A percentile compares a stretch with the other conserved stretches of the same genome.
Evolutionary conservation across 2,888 invertebrate genomes (phyloP).

Genomic region (Acleris holmiana): DNA sequence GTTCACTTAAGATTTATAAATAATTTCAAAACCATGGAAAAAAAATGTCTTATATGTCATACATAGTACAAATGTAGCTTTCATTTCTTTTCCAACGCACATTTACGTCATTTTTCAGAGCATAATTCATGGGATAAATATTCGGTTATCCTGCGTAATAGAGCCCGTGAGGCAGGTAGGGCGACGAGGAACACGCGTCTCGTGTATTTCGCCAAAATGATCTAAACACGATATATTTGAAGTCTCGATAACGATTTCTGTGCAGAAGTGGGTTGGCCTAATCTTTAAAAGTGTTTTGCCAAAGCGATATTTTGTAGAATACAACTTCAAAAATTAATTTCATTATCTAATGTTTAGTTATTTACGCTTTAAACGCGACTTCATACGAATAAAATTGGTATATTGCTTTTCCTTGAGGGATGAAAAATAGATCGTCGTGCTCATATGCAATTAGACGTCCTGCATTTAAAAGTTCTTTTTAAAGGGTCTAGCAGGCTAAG

Average conservation of each 20-base stretch:
- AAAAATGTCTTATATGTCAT: no score
- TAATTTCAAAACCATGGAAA: no score
- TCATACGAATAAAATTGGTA: no score
- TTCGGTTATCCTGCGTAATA: constrained; percentile 44
- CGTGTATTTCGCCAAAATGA: constrained; percentile 55
- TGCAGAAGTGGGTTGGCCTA: constrained; percentile 54
- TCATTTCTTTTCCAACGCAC: constrained; percentile 19
- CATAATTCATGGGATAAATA: constrained; percentile 47
- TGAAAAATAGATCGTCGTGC: no score
- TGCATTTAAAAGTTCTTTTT: no score
- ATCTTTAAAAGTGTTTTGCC: constrained; percentile 62
- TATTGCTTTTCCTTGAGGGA: no score
- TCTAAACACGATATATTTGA: constrained; percentile 56
- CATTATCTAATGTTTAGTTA: neutral
- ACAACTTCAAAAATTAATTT: constrained; percentile 48
- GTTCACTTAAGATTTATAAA: constrained; percentile 4
- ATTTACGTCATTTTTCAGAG: constrained; percentile 36
- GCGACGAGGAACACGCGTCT: constrained; percentile 42
- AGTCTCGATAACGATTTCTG: constrained; percentile 56
- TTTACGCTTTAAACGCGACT: neutral
- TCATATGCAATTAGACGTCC: no score
- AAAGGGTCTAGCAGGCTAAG: no score
- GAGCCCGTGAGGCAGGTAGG: constrained; percentile 45
- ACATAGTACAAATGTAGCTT: neutral
- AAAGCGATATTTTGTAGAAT: constrained; percentile 47